Evolutionary conservation across 2,113 vertebrate genomes (phyloP).

Genomic region (Phalacrocorax brasilianus): DNA sequence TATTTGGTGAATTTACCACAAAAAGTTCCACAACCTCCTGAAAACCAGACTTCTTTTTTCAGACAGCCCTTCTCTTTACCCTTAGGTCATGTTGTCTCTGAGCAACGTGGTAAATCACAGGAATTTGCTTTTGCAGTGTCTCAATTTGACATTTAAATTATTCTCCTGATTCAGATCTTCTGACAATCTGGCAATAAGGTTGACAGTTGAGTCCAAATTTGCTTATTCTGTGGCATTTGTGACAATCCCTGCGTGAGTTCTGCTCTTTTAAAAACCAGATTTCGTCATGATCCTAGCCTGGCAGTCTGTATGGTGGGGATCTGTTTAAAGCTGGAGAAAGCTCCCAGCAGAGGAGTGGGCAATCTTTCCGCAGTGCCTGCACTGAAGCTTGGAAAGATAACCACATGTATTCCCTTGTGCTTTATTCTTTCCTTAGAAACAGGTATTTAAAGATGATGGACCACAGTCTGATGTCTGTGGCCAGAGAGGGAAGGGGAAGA

Average conservation of each 20-base stretch:
- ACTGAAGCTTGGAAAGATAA: neutral
- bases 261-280: slow-evolving; percentile 47
- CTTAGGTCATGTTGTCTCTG: neutral
- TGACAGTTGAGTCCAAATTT: slow-evolving; percentile 51
- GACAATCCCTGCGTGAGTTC: neutral
- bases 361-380: neutral
- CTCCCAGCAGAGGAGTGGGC: neutral
- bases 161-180: slow-evolving; percentile 48
- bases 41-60: neutral
- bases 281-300: slow-evolving; percentile 3
- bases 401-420: neutral
- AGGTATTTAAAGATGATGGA: neutral
- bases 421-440: slow-evolving; percentile 12
- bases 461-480: slow-evolving; percentile 11
- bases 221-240: slow-evolving; percentile 49
- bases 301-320: neutral
- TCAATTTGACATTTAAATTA: slow-evolving; percentile 67
- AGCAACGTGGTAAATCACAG: neutral
- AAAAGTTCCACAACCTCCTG: neutral
- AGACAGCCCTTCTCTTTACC: slow-evolving; percentile 18
- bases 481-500: neutral
- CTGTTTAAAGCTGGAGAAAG: slow-evolving; percentile 8
- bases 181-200: slow-evolving; percentile 50
- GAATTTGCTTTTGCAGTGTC: slow-evolving; percentile 10
- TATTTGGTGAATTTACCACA: neutral